Conservation (phyloP, 2,888 invertebrate species). For the Tholera decimalis region DNA sequence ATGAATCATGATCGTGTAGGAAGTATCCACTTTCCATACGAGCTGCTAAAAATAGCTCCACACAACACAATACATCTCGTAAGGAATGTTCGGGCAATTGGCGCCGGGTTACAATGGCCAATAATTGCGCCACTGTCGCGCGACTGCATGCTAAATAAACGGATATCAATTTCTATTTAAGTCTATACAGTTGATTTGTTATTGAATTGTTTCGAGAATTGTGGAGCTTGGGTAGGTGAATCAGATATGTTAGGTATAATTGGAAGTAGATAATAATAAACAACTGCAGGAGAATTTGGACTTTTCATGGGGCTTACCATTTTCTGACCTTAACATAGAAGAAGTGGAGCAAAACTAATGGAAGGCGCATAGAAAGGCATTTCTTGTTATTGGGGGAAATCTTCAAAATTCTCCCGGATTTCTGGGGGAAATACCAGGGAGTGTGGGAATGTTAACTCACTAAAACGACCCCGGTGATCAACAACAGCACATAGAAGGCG, state of each 20-base stretch:
- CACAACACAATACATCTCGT: conserved; percentile 20
- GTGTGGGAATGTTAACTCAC: too few species aligned
- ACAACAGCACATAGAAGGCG: too few species aligned
- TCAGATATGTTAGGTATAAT: not conserved
- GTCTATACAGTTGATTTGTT: conserved; percentile 17
- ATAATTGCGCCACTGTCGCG: conserved; percentile 53
- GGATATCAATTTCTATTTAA: conserved; percentile 34
- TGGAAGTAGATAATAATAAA: not conserved
- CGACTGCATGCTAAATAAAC: conserved; percentile 29
- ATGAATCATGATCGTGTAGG: conserved; percentile 50
- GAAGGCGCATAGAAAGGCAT: too few species aligned
- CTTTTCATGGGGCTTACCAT: not conserved
- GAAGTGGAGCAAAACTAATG: not conserved
- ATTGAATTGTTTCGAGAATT: conserved; percentile 30
- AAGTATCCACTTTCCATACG: conserved; percentile 37
- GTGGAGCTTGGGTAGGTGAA: conserved; percentile 3
- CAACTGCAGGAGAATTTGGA: not conserved
- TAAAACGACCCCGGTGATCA: too few species aligned
- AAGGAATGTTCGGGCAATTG: conserved; percentile 25
- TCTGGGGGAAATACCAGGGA: too few species aligned
- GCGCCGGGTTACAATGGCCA: conserved; percentile 36
- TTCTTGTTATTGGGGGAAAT: too few species aligned
- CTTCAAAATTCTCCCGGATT: too few species aligned
- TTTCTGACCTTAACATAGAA: not conserved
- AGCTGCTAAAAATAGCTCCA: conserved; percentile 47